A percentile compares a stretch with the other conserved stretches of the same genome.
Evolutionary conservation across 2,888 invertebrate species (phyloP).

Genomic region (Apotomis turbidana): DNA sequence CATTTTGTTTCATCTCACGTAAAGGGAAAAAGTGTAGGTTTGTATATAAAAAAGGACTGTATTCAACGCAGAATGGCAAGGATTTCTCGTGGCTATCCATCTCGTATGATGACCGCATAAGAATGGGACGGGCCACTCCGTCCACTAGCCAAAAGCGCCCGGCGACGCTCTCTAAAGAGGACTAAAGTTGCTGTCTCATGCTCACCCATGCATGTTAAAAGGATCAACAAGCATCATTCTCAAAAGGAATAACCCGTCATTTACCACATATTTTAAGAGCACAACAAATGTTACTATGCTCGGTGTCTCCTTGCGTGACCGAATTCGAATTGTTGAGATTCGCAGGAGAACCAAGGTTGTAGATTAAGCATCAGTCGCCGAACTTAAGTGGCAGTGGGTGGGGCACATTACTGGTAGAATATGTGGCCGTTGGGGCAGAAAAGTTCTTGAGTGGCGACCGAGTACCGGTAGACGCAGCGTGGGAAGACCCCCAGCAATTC

Average conservation of each 20-base stretch:
- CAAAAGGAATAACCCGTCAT: neutral
- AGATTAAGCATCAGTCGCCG: too few relatives aligned
- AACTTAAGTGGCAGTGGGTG: too few relatives aligned
- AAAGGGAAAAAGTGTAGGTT: constrained; percentile 10
- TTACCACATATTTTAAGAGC: neutral
- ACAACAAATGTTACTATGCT: neutral
- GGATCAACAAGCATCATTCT: constrained; percentile 56
- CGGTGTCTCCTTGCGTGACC: too few relatives aligned
- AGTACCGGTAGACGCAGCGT: too few relatives aligned
- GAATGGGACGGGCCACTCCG: constrained; percentile 55
- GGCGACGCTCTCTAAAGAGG: constrained; percentile 66
- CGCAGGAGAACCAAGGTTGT: too few relatives aligned
- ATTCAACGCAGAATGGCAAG: constrained; percentile 15
- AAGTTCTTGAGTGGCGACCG: too few relatives aligned
- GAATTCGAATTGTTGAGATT: too few relatives aligned
- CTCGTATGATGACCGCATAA: constrained; percentile 52
- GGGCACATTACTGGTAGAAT: too few relatives aligned
- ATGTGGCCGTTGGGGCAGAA: too few relatives aligned
- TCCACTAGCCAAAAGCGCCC: constrained; percentile 49
- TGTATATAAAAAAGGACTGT: constrained; percentile 20
- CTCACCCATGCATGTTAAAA: constrained; percentile 70
- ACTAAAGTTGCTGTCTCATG: constrained; percentile 63
- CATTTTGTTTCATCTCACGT: constrained; percentile 35
- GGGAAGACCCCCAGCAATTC: too few relatives aligned
- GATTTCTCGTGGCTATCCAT: constrained; percentile 49